Conservation (phyloP, 2,888 invertebrate genomes). For the Syritta pipiens region DNA sequence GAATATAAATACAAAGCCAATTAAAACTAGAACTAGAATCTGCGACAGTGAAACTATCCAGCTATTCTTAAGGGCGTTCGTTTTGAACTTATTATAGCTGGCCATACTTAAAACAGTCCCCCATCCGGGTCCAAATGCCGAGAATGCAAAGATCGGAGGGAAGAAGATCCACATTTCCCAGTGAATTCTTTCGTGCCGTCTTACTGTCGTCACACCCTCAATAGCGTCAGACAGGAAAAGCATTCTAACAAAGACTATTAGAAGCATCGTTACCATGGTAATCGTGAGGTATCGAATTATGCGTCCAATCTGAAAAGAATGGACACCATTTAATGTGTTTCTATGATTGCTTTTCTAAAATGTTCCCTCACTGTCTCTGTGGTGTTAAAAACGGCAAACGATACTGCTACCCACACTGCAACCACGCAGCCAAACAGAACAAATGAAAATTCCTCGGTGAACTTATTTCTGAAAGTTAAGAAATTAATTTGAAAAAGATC, state of each 20-base stretch:
- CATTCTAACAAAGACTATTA: constrained; percentile 30
- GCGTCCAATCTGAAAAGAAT: constrained; percentile 73
- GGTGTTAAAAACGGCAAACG: neutral
- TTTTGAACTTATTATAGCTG: constrained; percentile 81
- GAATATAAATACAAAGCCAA: constrained; percentile 84
- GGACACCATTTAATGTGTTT: neutral
- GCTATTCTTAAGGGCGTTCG: constrained; percentile 82
- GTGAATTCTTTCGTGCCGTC: rapidly evolving
- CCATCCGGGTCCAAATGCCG: constrained; percentile 58
- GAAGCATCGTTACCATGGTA: constrained; percentile 60
- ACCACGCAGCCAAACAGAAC: constrained; percentile 17
- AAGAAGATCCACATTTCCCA: constrained; percentile 11
- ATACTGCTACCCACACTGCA: constrained; percentile 20
- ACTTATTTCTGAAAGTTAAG: constrained; percentile 8
- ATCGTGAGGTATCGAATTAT: constrained; percentile 72
- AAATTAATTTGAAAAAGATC: neutral
- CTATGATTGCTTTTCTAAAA: neutral
- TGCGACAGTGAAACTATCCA: constrained; percentile 74
- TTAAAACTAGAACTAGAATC: constrained; percentile 76
- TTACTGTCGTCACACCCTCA: neutral
- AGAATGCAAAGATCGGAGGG: constrained; percentile 3
- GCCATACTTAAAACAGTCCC: constrained; percentile 55
- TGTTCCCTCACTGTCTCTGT: constrained; percentile 19
- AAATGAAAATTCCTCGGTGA: constrained; percentile 17
- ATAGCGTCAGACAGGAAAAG: constrained; percentile 15